phyloP scores from a whole-genome alignment of 2,113 vertebrate genomes.

The Taxidea taxus region DNA sequence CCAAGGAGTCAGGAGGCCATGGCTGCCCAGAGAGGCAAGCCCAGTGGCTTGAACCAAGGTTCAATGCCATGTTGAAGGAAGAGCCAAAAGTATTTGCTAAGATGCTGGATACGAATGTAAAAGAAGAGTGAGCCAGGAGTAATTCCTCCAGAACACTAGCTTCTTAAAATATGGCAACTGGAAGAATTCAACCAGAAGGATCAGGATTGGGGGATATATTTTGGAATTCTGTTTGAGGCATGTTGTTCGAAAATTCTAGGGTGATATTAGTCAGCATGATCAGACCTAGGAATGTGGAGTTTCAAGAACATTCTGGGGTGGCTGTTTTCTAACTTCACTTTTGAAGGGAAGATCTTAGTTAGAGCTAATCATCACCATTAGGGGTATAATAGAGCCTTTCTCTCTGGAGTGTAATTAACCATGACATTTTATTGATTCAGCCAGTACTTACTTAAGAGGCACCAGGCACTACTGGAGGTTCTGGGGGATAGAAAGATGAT shows the following conservation, averaged over 20 bases:
- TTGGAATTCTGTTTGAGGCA: neutral
- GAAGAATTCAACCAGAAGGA: neutral
- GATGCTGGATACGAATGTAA: neutral
- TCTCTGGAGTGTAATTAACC: neutral
- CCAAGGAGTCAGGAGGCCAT: neutral
- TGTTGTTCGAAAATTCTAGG: neutral
- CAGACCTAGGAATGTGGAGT: neutral
- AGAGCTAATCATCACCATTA: neutral
- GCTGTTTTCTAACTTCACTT: constrained; percentile 18
- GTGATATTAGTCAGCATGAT: neutral
- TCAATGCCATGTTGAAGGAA: neutral
- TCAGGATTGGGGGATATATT: neutral
- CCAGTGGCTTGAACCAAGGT: no score
- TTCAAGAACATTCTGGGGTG: neutral
- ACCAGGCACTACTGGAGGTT: neutral
- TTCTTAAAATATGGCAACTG: neutral
- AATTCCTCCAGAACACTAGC: neutral
- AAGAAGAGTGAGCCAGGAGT: neutral
- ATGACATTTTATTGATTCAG: neutral
- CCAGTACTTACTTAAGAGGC: neutral
- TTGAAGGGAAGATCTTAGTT: constrained; percentile 22
- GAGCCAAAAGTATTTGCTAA: neutral
- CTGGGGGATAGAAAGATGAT: neutral
- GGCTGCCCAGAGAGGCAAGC: neutral
- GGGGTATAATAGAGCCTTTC: neutral